Base-by-base conservation (phyloP, 2,888 invertebrate genomes). In the Andrena chrysosceles region DNA sequence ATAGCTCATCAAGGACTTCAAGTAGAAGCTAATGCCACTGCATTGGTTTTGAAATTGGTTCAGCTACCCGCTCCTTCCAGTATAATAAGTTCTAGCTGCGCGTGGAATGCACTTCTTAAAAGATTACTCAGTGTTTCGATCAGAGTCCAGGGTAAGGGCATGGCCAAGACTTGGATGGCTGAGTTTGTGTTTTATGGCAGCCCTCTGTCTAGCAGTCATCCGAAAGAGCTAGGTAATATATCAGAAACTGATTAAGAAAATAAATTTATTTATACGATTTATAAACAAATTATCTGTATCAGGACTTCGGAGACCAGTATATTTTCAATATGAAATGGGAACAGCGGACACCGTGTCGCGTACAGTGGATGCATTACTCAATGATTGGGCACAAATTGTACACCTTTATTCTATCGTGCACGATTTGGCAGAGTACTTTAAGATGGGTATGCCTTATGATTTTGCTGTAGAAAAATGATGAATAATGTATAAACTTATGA, bases 361-460 rank as follows among this genome's bases (percentile, higher is more conserved):
- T 91, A 97, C 98, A 5, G 98, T 99, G 0, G 97, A 98, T 89
- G 96, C 97, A 3, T 95, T 99, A 85, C 95, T 99, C 13, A 97
- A 97, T 72, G 99, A 99, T 93, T 99, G 99, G 99, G 96, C 97
- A 2, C 97, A 98, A 91, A 98, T 99, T 89, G 98, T 98, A 13
- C 97, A 98, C 90, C 95, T 99, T 2, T 98, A 98, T 93, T 96
- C 96, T 0, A 95, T 98, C 60, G 97, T 99, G 0, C 96, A 98
- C 87, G 97, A 98, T 91, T 96, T 98, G 91, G 96, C 97, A 77
- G 97, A 97, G 89, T 96, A 97, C 85, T 96, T 97, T 31, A 96
- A 96, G 88, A 96, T 96, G 91, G 97, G 97, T 96, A 93, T 93
- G 93, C 60, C 64, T 68, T 4, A 20, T 8, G 62, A 77, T 48